A percentile compares a stretch with the other conserved stretches of the same genome.
Evolutionary conservation across 2,888 invertebrate species (phyloP).

Genomic region (Mactromeris polynyma): DNA sequence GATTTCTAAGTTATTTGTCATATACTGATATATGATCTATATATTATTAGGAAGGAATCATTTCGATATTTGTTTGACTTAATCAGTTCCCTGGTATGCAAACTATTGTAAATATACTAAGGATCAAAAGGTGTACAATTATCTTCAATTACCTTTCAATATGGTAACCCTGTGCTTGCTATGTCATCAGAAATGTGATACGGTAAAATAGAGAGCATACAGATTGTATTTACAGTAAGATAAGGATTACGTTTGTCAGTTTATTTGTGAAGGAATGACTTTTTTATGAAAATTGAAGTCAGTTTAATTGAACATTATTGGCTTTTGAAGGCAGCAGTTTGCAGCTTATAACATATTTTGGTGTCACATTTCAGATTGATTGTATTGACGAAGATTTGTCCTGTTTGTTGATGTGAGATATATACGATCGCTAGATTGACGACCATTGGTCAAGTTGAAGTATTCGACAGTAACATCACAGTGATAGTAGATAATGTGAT

Average conservation of each 20-base stretch:
- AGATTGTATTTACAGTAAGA: constrained; percentile 8
- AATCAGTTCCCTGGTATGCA: no score
- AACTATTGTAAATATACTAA: neutral
- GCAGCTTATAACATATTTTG: neutral
- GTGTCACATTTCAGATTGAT: neutral
- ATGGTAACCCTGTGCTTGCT: neutral
- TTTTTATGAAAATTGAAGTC: constrained; percentile 32
- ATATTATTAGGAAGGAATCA: no score
- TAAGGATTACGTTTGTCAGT: constrained; percentile 6
- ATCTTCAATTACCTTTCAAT: constrained; percentile 7
- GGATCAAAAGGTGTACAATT: neutral
- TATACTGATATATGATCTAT: no score
- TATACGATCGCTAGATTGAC: neutral
- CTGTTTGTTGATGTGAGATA: neutral
- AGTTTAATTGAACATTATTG: constrained; percentile 26
- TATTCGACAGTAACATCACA: neutral
- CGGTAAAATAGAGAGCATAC: neutral
- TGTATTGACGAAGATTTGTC: neutral
- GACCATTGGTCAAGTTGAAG: neutral
- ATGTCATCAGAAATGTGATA: constrained; percentile 24
- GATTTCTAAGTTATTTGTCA: no score
- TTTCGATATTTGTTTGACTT: no score
- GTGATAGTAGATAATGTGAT: neutral
- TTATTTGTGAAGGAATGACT: neutral
- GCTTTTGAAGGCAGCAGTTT: neutral